phyloP scores from a whole-genome alignment of 2,888 invertebrate genomes.

The Sarcophaga variegata region DNA sequence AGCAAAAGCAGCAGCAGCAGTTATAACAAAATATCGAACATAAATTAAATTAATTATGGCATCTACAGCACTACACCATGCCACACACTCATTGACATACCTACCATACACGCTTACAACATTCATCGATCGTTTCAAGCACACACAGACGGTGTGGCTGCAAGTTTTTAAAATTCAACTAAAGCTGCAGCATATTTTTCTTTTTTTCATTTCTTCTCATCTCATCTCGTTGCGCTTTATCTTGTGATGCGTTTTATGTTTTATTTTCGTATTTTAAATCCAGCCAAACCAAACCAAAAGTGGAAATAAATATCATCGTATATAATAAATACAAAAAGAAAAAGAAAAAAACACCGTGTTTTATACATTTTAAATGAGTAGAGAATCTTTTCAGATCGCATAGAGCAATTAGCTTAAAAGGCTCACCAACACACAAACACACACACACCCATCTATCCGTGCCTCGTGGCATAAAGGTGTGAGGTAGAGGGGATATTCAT shows the following conservation, averaged over 20 bases:
- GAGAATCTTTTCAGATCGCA: constrained; percentile 46
- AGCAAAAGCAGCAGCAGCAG: constrained; percentile 13
- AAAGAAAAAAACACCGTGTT: constrained; percentile 58
- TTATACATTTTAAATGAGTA: constrained; percentile 24
- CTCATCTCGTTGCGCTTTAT: not conserved
- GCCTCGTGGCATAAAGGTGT: too few relatives aligned
- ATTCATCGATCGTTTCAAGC: constrained; percentile 2
- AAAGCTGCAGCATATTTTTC: constrained; percentile 12
- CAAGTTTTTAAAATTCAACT: constrained; percentile 51
- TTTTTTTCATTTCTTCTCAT: not conserved
- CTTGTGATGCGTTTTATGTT: too few relatives aligned
- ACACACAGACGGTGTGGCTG: constrained; percentile 56
- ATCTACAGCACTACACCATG: constrained; percentile 46
- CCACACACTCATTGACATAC: constrained; percentile 31
- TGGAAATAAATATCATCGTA: constrained; percentile 33
- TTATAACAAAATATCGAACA: constrained; percentile 78
- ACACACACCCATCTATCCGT: not conserved
- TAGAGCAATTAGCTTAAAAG: constrained; percentile 62
- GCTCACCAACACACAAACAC: constrained; percentile 18
- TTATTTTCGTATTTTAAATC: constrained; percentile 57
- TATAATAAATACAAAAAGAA: too few relatives aligned
- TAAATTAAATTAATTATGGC: constrained; percentile 80
- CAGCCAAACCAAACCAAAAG: constrained; percentile 53
- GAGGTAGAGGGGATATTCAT: not conserved
- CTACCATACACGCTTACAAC: not conserved